These are phyloP conservation scores for Craniophora ligustri DNA, from an alignment of 2,888 invertebrate genomes.

Conservation along the genomic window DNA sequence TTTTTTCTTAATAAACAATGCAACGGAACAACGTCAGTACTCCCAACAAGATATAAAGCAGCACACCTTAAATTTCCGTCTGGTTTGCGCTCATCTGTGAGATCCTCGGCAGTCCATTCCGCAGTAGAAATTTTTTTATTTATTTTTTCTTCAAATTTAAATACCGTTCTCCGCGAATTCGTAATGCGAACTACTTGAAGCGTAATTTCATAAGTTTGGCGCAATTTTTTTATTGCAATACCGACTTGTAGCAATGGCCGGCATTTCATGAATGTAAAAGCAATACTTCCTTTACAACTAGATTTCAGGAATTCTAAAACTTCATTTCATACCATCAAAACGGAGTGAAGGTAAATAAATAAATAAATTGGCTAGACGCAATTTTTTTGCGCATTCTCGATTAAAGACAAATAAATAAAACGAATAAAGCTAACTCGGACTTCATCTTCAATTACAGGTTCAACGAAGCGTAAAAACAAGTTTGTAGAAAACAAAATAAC, in stretches of 20 bases:
- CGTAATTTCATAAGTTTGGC: conserved; percentile 63
- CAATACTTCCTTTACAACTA: conserved; percentile 39
- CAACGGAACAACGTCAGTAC: too few species aligned
- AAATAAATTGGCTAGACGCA: conserved; percentile 51
- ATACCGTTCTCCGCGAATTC: conserved; percentile 66
- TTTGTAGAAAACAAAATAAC: conserved; percentile 68
- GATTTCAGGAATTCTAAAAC: conserved; percentile 27
- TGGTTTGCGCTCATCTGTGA: conserved; percentile 60
- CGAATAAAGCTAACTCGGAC: conserved; percentile 57
- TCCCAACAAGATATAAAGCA: conserved; percentile 32
- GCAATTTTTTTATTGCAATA: conserved; percentile 41
- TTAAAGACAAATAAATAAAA: conserved; percentile 61
- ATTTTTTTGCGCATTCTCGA: conserved; percentile 49
- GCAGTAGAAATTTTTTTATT: conserved; percentile 74
- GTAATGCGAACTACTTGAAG: conserved; percentile 63
- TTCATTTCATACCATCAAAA: conserved; percentile 25
- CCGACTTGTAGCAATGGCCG: conserved; percentile 14
- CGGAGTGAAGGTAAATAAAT: conserved; percentile 28
- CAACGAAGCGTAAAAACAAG: conserved; percentile 69
- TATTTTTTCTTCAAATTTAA: conserved; percentile 71
- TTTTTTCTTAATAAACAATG: too few species aligned
- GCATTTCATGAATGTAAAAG: conserved; percentile 35
- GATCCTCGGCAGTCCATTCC: conserved; percentile 70
- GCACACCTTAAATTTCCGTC: conserved; percentile 42
- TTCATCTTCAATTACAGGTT: conserved; percentile 52